A percentile compares a stretch with the other conserved stretches of the same genome.
phyloP scores from a whole-genome alignment of 2,113 vertebrate species.

The Enhydra lutris region DNA sequence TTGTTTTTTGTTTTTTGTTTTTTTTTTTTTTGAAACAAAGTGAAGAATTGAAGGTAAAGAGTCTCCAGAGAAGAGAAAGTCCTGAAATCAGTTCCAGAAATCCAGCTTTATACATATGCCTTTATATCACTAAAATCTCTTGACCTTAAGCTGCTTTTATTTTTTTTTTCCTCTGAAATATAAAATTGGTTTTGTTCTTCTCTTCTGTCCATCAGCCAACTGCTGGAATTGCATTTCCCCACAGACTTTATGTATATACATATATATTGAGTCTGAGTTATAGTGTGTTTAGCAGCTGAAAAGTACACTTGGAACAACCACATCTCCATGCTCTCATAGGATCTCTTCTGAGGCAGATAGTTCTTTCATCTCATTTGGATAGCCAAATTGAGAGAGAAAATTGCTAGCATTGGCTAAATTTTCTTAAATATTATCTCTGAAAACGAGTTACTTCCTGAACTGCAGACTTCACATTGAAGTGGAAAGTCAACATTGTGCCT shows the following conservation, averaged over 20 bases:
- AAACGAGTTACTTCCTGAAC: not conserved
- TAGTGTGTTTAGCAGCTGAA: not conserved
- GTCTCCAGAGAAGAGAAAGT: not conserved
- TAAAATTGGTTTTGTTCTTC: not conserved
- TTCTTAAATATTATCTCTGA: not conserved
- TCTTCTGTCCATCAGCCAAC: not conserved
- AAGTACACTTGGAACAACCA: not conserved
- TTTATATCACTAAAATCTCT: not conserved
- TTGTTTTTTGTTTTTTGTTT: no score
- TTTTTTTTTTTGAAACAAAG: not conserved
- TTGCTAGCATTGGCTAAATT: not conserved
- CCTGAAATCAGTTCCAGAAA: not conserved
- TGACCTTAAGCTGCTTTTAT: not conserved
- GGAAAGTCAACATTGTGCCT: not conserved
- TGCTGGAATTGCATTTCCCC: not conserved
- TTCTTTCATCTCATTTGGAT: constrained; percentile 7
- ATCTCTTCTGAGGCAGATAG: not conserved
- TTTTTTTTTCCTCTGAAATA: not conserved
- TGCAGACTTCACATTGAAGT: not conserved
- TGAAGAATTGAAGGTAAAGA: not conserved
- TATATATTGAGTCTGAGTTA: not conserved
- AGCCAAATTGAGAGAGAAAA: not conserved
- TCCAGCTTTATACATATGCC: not conserved
- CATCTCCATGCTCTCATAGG: not conserved
- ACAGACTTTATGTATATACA: not conserved